Base-by-base conservation (phyloP, 23 tunicate species). In the Ciona savignyi region DNA sequence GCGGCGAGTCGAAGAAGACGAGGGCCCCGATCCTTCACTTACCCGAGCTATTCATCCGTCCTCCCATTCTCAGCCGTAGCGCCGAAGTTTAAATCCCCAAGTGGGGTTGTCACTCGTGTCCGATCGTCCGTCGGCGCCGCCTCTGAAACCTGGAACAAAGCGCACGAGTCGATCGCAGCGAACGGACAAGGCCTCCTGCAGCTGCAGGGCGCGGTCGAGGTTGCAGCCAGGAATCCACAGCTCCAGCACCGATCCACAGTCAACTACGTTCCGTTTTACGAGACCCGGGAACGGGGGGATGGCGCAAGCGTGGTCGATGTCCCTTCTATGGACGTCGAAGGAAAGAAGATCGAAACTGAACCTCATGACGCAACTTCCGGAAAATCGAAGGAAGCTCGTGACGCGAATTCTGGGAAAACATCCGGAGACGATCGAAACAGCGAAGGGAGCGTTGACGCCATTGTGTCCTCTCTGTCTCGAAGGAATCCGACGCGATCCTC, bases 251-350 rank as follows among this genome's bases (percentile, higher is more conserved):
- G 70, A 62, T 42, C 87, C 0, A 15, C 81, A 4, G 81, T 88
- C 29, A 88, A 88, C 32, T 82, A 81, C 34, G 80, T 88, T 2
- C 96, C 96, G 1, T 88, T 88, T 31, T 88, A 88, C 51, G 89
- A 84, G 60, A 74, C 71, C 31, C 65, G 87, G 11, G 76, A 71
- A 0, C 72, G 86, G 24, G 96, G 87, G 60, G 96, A 77, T 29
- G 87, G 83, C 33, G 83, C 84, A 2, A 82, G 87, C 35, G 96
- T 76, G 23, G 84, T 77, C 25, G 83, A 77, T 19, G 77, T 74
- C 6, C 75, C 80, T 23, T 74, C 87, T 29, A 74, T 82, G 15
- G 87, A 74, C 29, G 70, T 74, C n/a, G 87, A 74, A 56, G 87
- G 87, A n/a, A 75, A 82, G 32, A 82, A 82, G 9, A 74, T 74